Evolutionary conservation across 2,888 invertebrate species (phyloP).

Genomic region (Argynnis bischoffii): DNA sequence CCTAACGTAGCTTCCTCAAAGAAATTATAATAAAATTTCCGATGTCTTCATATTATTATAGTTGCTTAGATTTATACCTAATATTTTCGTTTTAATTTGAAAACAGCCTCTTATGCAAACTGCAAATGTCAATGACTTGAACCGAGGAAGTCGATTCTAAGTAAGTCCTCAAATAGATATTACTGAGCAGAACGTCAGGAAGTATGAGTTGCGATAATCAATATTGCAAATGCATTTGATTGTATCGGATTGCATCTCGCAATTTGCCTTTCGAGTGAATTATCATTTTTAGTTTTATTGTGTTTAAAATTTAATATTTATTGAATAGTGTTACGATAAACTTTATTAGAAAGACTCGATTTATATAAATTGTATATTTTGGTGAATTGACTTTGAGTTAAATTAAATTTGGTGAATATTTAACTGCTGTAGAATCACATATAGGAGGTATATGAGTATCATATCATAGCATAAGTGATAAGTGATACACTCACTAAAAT

Average conservation of each 20-base stretch:
- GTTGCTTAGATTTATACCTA: too few species aligned
- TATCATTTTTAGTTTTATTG: not conserved
- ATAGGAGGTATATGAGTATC: too few species aligned
- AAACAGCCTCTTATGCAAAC: not conserved
- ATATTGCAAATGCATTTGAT: constrained; percentile 38
- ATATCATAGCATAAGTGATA: too few species aligned
- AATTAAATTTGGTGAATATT: too few species aligned
- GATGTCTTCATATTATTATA: too few species aligned
- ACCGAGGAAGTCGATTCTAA: constrained; percentile 38
- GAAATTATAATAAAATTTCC: too few species aligned
- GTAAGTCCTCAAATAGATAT: constrained; percentile 35
- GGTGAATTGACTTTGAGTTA: not conserved
- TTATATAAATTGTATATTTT: not conserved
- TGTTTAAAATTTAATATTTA: not conserved
- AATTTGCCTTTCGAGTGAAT: constrained; percentile 7
- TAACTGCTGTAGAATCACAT: too few species aligned
- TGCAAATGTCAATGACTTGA: constrained; percentile 37
- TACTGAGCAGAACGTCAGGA: constrained; percentile 34
- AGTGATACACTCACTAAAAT: too few species aligned
- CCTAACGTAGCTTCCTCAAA: too few species aligned
- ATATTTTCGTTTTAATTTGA: too few species aligned
- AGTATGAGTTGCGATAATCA: constrained; percentile 33
- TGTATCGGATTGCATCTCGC: constrained; percentile 38
- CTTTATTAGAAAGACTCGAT: not conserved
- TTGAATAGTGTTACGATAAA: not conserved